Conservation (phyloP, 2,113 vertebrate species). For the Barbus barbus region DNA sequence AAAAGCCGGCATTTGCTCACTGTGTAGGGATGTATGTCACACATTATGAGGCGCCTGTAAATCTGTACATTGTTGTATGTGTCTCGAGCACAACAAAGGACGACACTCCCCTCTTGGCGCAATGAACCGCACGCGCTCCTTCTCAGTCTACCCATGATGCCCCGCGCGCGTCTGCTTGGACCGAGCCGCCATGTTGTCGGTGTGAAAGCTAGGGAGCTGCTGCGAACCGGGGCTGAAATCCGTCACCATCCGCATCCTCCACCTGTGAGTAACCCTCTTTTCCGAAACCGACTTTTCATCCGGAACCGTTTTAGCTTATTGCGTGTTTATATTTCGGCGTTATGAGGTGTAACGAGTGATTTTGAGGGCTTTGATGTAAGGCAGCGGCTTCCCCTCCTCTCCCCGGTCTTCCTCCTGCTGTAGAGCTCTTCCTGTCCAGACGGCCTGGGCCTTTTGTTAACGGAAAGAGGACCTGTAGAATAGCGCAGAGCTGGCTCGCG, state of each 20-base stretch:
- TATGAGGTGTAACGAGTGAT: slow-evolving; percentile 42
- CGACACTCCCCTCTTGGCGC: slow-evolving; percentile 74
- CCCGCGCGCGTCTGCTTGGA: slow-evolving; percentile 85
- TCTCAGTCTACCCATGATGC: slow-evolving; percentile 88
- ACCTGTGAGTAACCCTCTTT: slow-evolving; percentile 84
- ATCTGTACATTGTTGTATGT: slow-evolving; percentile 19
- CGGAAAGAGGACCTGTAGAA: slow-evolving; percentile 66
- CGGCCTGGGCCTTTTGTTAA: slow-evolving; percentile 80
- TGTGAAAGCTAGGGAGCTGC: slow-evolving; percentile 92
- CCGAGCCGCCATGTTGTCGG: slow-evolving; percentile 93
- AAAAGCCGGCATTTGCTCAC: background rate
- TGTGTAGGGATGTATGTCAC: background rate
- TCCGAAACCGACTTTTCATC: background rate
- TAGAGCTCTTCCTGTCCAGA: slow-evolving; percentile 81
- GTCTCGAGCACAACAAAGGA: slow-evolving; percentile 58
- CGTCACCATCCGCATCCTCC: slow-evolving; percentile 96
- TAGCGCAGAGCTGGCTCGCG: slow-evolving; percentile 21
- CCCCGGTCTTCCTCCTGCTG: slow-evolving; percentile 74
- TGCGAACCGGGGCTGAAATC: slow-evolving; percentile 89
- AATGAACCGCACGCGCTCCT: slow-evolving; percentile 67
- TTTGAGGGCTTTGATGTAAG: slow-evolving; percentile 39
- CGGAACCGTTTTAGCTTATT: background rate
- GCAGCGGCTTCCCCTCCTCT: slow-evolving; percentile 52
- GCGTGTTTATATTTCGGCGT: slow-evolving; percentile 33
- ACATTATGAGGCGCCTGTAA: background rate